phyloP scores from a whole-genome alignment of 1,140 invertebrate species.

The Diorhabda sublineata region DNA sequence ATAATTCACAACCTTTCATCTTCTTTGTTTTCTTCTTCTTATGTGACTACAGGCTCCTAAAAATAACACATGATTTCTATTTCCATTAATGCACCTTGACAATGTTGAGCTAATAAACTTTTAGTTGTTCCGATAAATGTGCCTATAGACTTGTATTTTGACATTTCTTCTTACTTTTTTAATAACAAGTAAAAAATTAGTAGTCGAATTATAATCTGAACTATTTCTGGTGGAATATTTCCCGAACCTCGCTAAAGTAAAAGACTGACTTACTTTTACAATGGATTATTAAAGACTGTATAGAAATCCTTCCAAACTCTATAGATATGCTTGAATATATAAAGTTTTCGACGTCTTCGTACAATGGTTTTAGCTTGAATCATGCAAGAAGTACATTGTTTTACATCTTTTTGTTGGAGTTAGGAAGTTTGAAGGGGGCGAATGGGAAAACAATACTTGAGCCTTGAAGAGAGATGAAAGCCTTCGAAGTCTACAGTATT shows the following conservation, averaged over 20 bases:
- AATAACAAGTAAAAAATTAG: no score
- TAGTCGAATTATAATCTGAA: no score
- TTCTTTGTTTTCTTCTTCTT: no score
- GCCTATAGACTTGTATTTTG: no score
- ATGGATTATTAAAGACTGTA: slow-evolving; percentile 21
- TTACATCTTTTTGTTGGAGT: slow-evolving; percentile 14
- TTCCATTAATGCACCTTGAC: no score
- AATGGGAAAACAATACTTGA: slow-evolving; percentile 4
- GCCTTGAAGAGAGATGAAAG: background rate
- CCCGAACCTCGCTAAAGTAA: slow-evolving; percentile 13
- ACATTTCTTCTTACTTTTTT: no score
- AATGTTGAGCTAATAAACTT: no score
- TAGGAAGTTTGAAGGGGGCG: slow-evolving; percentile 5
- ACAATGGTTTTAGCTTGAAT: slow-evolving; percentile 13
- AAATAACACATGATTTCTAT: no score
- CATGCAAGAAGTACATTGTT: slow-evolving; percentile 14
- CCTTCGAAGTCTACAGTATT: background rate
- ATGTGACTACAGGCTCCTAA: no score
- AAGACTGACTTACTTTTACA: slow-evolving; percentile 25
- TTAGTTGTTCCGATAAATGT: no score
- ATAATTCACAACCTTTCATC: no score
- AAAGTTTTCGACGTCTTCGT: background rate
- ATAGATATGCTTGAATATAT: background rate
- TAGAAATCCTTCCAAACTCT: slow-evolving; percentile 1
- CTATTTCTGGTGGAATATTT: background rate